These are phyloP conservation scores for Drosophila demipolita DNA, from an alignment of 2,888 invertebrate genomes.

Conservation along the genomic window DNA sequence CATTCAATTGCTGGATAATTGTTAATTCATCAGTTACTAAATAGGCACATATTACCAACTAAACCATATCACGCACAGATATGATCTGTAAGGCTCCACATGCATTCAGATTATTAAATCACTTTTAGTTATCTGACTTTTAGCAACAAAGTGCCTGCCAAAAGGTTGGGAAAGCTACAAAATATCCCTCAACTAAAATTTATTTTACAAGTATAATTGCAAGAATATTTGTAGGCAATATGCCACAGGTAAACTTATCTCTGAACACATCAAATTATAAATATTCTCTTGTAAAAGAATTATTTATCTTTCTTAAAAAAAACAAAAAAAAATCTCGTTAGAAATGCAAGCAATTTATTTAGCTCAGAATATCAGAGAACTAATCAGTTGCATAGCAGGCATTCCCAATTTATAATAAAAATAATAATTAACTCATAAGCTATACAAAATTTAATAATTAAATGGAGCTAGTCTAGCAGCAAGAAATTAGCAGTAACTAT, in stretches of 20 bases:
- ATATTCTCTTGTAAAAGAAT: not conserved
- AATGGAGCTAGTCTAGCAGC: not conserved
- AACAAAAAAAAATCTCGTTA: too few relatives aligned
- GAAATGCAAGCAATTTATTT: not conserved
- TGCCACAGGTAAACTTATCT: not conserved
- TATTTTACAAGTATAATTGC: not conserved
- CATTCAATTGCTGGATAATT: constrained; percentile 69
- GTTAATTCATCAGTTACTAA: constrained; percentile 43
- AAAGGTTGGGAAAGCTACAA: not conserved
- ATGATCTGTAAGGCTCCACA: not conserved
- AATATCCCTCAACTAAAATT: not conserved
- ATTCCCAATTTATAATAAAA: not conserved
- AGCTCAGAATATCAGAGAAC: not conserved
- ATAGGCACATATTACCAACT: not conserved
- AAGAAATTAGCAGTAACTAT: not conserved
- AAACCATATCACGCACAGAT: not conserved
- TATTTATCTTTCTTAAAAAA: too few relatives aligned
- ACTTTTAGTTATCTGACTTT: not conserved
- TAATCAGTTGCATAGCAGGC: not conserved
- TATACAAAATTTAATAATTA: not conserved
- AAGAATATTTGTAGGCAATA: not conserved
- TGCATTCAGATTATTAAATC: not conserved
- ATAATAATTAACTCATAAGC: not conserved
- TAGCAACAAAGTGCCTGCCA: not conserved
- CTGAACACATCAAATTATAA: not conserved